Percentiles rank a stretch among this genome's conserved stretches.
These are phyloP conservation scores for Stichodactyla mertensii DNA, from an alignment of 64 coral and sea anemone species.

Conservation along the genomic window DNA sequence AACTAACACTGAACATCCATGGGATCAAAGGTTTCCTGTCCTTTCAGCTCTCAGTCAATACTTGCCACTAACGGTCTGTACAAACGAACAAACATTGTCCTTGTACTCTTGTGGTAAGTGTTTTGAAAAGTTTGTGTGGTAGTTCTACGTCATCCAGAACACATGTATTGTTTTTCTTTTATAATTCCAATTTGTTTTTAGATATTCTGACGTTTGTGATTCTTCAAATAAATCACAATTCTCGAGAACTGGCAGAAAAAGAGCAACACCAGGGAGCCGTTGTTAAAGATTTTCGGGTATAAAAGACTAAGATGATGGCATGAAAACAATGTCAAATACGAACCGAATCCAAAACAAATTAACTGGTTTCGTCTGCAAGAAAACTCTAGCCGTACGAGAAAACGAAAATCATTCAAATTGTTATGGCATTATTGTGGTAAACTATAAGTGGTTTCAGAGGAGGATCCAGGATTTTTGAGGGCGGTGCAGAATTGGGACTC, in stretches of 20 bases:
- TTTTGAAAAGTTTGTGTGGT: background rate
- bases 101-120: background rate
- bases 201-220: background rate
- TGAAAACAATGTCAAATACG: background rate
- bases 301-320: background rate
- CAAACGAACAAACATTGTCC: background rate
- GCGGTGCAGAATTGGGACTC: too few relatives aligned
- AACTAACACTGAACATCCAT: too few relatives aligned
- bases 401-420: too few relatives aligned
- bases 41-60: too few relatives aligned
- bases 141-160: background rate
- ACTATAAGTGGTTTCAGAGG: too few relatives aligned
- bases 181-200: background rate
- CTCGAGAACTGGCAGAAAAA: background rate
- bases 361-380: background rate
- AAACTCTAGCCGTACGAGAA: background rate
- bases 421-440: too few relatives aligned
- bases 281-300: background rate
- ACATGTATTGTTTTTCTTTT: background rate
- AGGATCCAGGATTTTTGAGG: too few relatives aligned
- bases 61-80: background rate
- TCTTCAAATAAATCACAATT: background rate
- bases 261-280: background rate
- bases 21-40: too few relatives aligned
- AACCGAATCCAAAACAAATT: background rate